These are phyloP conservation scores for Oxyscelio sp. DNA, from an alignment of 2,888 invertebrate genomes.

Conservation along the genomic window DNA sequence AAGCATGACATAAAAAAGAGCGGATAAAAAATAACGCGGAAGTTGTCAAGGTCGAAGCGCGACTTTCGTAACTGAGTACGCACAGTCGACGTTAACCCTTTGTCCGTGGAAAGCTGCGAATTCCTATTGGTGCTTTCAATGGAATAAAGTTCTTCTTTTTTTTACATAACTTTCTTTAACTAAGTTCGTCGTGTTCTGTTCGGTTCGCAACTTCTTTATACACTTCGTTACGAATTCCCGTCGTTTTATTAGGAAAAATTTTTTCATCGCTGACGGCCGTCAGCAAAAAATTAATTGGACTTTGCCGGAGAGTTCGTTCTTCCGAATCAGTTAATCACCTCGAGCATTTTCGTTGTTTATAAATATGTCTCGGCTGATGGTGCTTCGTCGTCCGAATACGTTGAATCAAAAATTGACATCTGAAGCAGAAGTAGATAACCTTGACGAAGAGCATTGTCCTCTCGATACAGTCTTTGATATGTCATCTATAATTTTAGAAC, in stretches of 20 bases:
- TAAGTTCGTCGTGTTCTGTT: too few relatives aligned
- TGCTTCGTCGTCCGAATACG: conserved; percentile 38
- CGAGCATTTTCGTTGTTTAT: conserved; percentile 40
- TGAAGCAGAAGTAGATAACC: conserved; percentile 82
- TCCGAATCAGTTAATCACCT: conserved; percentile 56
- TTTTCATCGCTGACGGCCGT: conserved; percentile 25
- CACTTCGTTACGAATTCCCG: neutral
- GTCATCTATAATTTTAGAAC: conserved; percentile 67
- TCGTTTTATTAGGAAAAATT: conserved; percentile 21
- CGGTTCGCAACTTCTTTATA: too few relatives aligned
- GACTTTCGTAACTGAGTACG: conserved; percentile 60
- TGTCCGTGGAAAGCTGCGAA: neutral
- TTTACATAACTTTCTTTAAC: too few relatives aligned
- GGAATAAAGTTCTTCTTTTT: too few relatives aligned
- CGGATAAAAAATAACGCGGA: conserved; percentile 64
- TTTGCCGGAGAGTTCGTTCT: conserved; percentile 32
- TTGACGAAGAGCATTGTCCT: conserved; percentile 86
- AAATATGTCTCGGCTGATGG: conserved; percentile 42
- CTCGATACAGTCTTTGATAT: conserved; percentile 58
- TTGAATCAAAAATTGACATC: conserved; percentile 63
- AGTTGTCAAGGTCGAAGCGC: conserved; percentile 62
- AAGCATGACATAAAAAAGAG: conserved; percentile 55
- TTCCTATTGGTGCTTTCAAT: too few relatives aligned
- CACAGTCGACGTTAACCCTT: conserved; percentile 54
- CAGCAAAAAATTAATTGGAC: conserved; percentile 36